Percentiles rank a stretch among this genome's conserved stretches.
Conservation (phyloP, 2,888 invertebrate species). For the Drosophila maculinotata region DNA sequence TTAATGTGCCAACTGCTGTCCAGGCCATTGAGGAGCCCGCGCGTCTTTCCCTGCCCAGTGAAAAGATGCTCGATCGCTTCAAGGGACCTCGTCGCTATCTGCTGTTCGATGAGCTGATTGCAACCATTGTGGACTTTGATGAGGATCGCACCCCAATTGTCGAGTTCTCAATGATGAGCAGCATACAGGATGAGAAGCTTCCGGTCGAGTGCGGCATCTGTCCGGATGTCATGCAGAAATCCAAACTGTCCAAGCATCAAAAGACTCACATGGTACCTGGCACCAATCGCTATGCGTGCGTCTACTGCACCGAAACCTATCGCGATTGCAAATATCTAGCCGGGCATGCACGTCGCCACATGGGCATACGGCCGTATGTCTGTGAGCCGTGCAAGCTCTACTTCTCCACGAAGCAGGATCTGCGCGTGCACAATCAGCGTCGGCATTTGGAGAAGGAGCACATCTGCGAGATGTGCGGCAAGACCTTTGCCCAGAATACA, state of each 20-base stretch:
- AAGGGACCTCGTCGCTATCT: slow-evolving; percentile 75
- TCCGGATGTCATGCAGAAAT: slow-evolving; percentile 78
- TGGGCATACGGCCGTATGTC: slow-evolving; percentile 82
- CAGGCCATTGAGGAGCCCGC: slow-evolving; percentile 34
- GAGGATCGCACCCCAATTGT: slow-evolving; percentile 77
- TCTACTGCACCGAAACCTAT: slow-evolving; percentile 80
- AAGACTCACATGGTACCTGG: slow-evolving; percentile 77
- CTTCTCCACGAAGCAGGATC: slow-evolving; percentile 81
- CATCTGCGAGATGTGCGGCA: slow-evolving; percentile 81
- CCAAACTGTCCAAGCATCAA: slow-evolving; percentile 71
- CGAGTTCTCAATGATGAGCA: slow-evolving; percentile 74
- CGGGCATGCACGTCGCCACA: slow-evolving; percentile 80
- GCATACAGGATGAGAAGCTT: slow-evolving; percentile 68
- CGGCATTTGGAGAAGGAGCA: slow-evolving; percentile 81
- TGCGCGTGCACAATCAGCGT: slow-evolving; percentile 81
- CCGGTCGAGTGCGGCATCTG: slow-evolving; percentile 82
- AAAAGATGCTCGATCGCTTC: slow-evolving; percentile 61
- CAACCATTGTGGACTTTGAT: slow-evolving; percentile 82
- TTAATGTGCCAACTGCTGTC: not conserved
- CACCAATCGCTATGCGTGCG: slow-evolving; percentile 78
- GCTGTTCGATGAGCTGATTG: slow-evolving; percentile 80
- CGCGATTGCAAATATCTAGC: slow-evolving; percentile 82
- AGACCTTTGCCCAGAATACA: slow-evolving; percentile 81
- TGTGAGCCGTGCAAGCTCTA: slow-evolving; percentile 81
- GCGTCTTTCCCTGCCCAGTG: slow-evolving; percentile 45